Conservation (phyloP, 2,113 vertebrate species). For the Scalopus aquaticus region DNA sequence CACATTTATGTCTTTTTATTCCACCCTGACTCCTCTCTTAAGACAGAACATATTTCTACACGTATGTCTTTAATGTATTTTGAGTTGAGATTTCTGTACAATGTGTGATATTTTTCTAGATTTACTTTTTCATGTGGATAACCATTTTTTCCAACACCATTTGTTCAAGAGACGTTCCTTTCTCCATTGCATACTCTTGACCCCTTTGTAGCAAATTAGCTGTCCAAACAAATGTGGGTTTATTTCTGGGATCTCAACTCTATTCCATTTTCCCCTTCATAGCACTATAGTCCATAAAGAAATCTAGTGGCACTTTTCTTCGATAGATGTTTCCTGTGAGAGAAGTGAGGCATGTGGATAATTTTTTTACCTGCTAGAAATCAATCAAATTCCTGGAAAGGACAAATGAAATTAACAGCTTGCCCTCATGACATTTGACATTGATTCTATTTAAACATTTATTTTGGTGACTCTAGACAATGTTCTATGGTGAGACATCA, state of each 20-base stretch:
- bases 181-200: too few species aligned
- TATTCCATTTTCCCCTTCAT: background rate
- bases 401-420: background rate
- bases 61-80: background rate
- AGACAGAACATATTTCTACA: background rate
- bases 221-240: too few species aligned
- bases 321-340: background rate
- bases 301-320: background rate
- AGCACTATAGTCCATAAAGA: background rate
- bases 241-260: too few species aligned
- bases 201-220: too few species aligned
- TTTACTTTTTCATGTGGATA: too few species aligned
- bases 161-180: too few species aligned
- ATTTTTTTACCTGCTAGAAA: background rate
- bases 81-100: too few species aligned
- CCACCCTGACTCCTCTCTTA: background rate
- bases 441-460: background rate
- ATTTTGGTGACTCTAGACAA: background rate
- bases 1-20: background rate
- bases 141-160: too few species aligned
- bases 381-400: background rate
- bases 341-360: background rate
- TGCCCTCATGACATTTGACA: background rate
- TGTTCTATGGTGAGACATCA: background rate
- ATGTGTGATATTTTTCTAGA: too few species aligned